phyloP scores from a whole-genome alignment of 64 coral and sea anemone genomes.

The Pachyseris speciosa region DNA sequence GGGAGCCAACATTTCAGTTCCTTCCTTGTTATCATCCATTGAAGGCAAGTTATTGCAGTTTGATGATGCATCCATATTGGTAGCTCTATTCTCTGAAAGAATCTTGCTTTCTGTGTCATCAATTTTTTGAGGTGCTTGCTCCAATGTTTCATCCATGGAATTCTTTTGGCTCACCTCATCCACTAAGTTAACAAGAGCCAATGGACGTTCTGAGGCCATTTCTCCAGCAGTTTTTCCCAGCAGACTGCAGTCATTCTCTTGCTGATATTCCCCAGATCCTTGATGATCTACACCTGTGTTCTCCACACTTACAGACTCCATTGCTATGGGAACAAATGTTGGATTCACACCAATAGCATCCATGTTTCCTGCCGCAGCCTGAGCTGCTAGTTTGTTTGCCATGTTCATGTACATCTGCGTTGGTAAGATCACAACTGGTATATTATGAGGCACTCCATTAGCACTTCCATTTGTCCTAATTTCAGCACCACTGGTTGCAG shows the following conservation, averaged over 20 bases:
- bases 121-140: not conserved
- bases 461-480: not conserved
- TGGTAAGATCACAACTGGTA: slow-evolving; percentile 70
- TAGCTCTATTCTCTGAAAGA: not conserved
- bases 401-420: slow-evolving; percentile 54
- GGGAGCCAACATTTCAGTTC: not conserved
- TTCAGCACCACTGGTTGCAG: not conserved
- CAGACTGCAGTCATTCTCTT: not conserved
- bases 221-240: not conserved
- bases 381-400: slow-evolving; percentile 36
- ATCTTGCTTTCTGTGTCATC: not conserved
- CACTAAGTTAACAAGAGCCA: not conserved
- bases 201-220: not conserved
- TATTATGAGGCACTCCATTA: slow-evolving; percentile 29
- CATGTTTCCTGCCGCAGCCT: slow-evolving; percentile 47
- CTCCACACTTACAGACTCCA: not conserved
- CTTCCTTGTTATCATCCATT: not conserved
- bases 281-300: not conserved
- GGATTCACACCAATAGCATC: slow-evolving; percentile 64
- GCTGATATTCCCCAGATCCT: not conserved
- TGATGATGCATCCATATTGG: not conserved
- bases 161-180: not conserved
- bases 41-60: not conserved
- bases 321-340: slow-evolving; percentile 28
- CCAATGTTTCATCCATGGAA: not conserved